Evolutionary conservation across 2,797 vertebrate species (phyloP).

Genomic region (Epinephelus awoara): DNA sequence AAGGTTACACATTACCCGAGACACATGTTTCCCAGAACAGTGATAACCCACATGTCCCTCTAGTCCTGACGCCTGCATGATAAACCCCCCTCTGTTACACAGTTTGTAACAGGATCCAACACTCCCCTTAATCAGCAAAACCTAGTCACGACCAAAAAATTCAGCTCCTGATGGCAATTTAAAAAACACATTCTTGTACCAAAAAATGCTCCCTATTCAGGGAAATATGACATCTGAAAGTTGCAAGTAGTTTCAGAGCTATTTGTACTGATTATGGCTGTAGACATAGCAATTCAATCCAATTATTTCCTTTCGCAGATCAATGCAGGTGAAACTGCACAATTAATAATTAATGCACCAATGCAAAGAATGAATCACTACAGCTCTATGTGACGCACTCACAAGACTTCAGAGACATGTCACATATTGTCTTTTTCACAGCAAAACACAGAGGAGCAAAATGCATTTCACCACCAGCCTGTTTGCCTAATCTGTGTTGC

Average conservation of each 20-base stretch:
- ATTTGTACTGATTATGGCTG: conserved; percentile 1
- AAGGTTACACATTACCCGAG: not conserved
- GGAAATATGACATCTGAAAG: not conserved
- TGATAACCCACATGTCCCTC: not conserved
- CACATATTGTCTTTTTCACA: conserved; percentile 3
- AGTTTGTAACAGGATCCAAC: conserved; percentile 28
- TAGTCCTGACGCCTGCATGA: conserved; percentile 4
- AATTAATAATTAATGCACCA: conserved; percentile 38
- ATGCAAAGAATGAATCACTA: conserved; percentile 25
- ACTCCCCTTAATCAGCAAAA: conserved; percentile 10
- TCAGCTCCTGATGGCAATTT: conserved; percentile 6
- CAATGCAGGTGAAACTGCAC: conserved; percentile 24
- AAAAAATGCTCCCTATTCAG: not conserved
- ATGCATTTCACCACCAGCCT: conserved; percentile 20
- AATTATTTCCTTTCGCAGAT: conserved; percentile 19
- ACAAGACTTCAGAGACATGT: conserved; percentile 29
- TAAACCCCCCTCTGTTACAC: not conserved
- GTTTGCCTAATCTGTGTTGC: conserved; percentile 30
- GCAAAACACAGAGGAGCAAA: conserved; percentile 12
- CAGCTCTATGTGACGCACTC: conserved; percentile 15
- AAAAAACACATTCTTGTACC: not conserved
- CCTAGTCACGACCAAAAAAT: not conserved
- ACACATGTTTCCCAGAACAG: conserved; percentile 1
- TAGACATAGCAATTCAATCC: not conserved
- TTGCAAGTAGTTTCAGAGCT: not conserved